These are phyloP conservation scores for Doris montereyensis DNA, from an alignment of 2,888 invertebrate genomes.

Conservation along the genomic window DNA sequence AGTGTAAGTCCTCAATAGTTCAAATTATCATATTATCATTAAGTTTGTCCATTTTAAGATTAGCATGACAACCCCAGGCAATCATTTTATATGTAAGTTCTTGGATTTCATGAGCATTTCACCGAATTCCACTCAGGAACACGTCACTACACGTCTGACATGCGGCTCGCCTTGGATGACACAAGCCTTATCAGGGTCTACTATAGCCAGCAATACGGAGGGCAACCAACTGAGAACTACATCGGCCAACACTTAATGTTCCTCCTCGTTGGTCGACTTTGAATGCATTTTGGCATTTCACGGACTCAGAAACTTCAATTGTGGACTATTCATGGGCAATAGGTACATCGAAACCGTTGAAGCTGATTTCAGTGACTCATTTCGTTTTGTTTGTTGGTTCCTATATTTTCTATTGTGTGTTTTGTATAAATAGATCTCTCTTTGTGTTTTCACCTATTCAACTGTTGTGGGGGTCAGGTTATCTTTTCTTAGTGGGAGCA, in stretches of 20 bases:
- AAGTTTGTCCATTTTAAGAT: no score
- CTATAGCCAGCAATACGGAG: slow-evolving; percentile 13
- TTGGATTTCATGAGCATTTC: no score
- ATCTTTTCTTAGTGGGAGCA: no score
- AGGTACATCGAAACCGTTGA: slow-evolving; percentile 26
- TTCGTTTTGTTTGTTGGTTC: neutral
- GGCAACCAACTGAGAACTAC: slow-evolving; percentile 2
- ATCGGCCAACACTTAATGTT: slow-evolving; percentile 32
- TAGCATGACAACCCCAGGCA: no score
- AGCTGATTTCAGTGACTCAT: neutral
- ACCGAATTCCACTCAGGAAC: no score
- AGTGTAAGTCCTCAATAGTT: no score
- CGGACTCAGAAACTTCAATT: slow-evolving; percentile 34
- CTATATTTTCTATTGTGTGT: no score
- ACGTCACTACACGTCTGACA: neutral
- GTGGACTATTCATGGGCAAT: slow-evolving; percentile 42
- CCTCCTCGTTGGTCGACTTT: slow-evolving; percentile 41
- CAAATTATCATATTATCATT: no score
- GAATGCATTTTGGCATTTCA: slow-evolving; percentile 42
- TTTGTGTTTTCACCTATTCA: no score
- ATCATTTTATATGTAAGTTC: no score
- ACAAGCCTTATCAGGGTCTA: slow-evolving; percentile 15
- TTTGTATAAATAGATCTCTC: no score
- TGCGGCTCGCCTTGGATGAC: slow-evolving; percentile 30
- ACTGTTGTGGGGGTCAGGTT: no score